Evolutionary conservation across 2,888 invertebrate genomes (phyloP).

Genomic region (Agrochola circellaris): DNA sequence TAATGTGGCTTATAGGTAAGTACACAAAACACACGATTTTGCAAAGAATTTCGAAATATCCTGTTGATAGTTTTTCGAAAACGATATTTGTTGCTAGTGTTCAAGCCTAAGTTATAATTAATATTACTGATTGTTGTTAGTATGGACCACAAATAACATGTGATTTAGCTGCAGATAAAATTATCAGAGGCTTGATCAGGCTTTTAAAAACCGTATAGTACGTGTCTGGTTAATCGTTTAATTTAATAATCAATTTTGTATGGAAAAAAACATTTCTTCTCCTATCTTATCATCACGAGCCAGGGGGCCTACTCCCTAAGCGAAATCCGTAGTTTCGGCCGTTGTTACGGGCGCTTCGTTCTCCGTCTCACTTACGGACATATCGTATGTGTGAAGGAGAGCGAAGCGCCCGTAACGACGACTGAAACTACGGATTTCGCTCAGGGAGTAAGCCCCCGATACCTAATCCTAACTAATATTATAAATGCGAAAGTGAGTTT

Average conservation of each 20-base stretch:
- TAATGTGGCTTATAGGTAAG: slow-evolving; percentile 8
- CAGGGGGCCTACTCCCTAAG: too few species aligned
- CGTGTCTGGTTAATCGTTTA: not conserved
- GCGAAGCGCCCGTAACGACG: too few species aligned
- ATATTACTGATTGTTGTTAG: not conserved
- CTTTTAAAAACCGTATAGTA: not conserved
- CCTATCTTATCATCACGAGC: too few species aligned
- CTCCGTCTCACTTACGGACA: too few species aligned
- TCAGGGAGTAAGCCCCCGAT: too few species aligned
- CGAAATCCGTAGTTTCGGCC: too few species aligned
- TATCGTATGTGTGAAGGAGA: too few species aligned
- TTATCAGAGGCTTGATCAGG: not conserved
- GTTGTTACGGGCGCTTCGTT: too few species aligned
- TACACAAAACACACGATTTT: not conserved
- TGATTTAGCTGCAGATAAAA: not conserved
- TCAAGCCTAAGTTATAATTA: not conserved
- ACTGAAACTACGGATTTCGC: too few species aligned
- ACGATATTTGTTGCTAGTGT: not conserved
- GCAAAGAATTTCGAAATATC: not conserved
- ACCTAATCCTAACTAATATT: too few species aligned
- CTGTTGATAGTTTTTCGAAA: not conserved
- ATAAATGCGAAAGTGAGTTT: too few species aligned
- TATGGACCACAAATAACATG: not conserved
- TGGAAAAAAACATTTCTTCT: not conserved
- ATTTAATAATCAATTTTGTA: not conserved